Base-by-base conservation (phyloP, 2,888 invertebrate genomes). In the Pristionchus fissidentatus region DNA sequence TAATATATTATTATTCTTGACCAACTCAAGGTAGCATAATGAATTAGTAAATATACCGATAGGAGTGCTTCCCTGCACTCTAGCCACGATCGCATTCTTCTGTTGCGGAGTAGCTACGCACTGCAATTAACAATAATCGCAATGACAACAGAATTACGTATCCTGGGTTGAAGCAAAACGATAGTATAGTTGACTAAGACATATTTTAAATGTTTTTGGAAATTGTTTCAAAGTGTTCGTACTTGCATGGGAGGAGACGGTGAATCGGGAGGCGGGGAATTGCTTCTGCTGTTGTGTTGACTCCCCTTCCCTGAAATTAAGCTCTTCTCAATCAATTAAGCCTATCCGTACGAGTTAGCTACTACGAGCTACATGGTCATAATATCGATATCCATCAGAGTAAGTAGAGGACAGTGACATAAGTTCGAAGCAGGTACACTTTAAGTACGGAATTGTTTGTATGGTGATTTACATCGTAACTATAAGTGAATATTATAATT, bases 31-130 rank as follows among this genome's bases (percentile, higher is more conserved):
- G n/a, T n/a, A n/a, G n/a, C n/a, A n/a, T n/a, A 15, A 49, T 49
- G 13, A 10, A 49, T 13, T 49, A 49, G 49, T 49, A 19, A 46
- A 73, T 52, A 66, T 3, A 82, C 82, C 82, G 10, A 66, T 62
- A 10, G 86, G 85, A 35, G 86, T 75, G 77, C 84, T 87, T 82
- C 89, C 88, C 46, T 86, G 87, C 7, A 88, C 86, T 70, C 88
- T 43, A 10, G 87, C 89, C 3, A 86, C 82, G 4, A 88, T 85
- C 0, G 88, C 85, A 70, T 89, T 89, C 52, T 86, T 85, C 73
- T 86, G 87, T 41, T 86, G 87, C 41, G 86, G 84, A 75, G 62
- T 73, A 38, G 86, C 73, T 26, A 85, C 70, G 26, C 83, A 60
- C 83, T 83, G 85, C 22, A 80, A 79, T 49, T 29, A 38, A 0